These are phyloP conservation scores for Otolemur garnettii DNA, from an alignment of 2,113 vertebrate species.

Conservation along the genomic window DNA sequence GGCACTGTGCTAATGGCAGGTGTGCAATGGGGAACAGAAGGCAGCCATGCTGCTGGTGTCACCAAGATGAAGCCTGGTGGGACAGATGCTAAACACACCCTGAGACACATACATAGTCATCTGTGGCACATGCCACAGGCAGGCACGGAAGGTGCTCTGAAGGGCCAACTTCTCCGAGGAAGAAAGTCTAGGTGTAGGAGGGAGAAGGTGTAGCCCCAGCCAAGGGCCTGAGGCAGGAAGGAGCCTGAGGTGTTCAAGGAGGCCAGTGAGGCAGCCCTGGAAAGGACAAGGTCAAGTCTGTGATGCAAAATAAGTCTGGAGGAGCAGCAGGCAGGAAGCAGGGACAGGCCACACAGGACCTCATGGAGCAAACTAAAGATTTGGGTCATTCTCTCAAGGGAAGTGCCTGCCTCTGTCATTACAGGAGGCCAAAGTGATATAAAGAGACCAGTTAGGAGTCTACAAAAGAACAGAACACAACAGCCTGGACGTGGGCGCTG, in stretches of 20 bases:
- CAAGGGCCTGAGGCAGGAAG: not conserved
- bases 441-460: not conserved
- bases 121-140: not conserved
- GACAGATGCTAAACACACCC: not conserved
- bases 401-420: not conserved
- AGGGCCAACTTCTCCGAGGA: not conserved
- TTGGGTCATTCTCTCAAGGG: not conserved
- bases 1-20: no score
- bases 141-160: not conserved
- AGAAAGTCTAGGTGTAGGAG: not conserved
- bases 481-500: not conserved
- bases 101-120: not conserved
- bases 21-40: rapidly evolving
- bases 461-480: not conserved
- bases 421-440: not conserved
- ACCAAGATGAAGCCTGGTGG: rapidly evolving
- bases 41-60: not conserved
- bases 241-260: not conserved
- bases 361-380: not conserved
- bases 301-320: not conserved
- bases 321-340: not conserved
- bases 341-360: not conserved
- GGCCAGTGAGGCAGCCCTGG: not conserved
- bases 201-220: no score
- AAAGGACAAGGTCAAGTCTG: not conserved